Evolutionary conservation across 2,888 invertebrate genomes (phyloP).

Genomic region (Helicoverpa assulta): DNA sequence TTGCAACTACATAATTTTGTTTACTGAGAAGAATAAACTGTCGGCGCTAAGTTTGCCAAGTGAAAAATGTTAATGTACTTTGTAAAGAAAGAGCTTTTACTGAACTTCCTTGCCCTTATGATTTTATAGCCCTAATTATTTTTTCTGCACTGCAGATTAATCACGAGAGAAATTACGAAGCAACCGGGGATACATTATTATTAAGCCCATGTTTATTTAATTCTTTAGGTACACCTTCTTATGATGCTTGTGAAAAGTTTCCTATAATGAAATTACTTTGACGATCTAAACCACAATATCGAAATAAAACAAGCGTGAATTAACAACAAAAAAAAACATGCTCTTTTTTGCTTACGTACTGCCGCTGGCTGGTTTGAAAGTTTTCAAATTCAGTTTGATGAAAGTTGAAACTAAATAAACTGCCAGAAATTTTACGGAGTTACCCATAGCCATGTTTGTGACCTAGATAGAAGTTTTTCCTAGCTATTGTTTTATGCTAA

Average conservation of each 20-base stretch:
- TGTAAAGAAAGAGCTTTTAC: not conserved
- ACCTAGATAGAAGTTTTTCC: not conserved
- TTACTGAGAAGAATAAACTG: conserved; percentile 24
- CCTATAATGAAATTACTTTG: not conserved
- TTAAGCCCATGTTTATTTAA: no score
- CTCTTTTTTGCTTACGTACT: not conserved
- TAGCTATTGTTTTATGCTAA: not conserved
- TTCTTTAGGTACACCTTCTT: no score
- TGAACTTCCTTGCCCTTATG: not conserved
- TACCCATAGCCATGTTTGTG: not conserved
- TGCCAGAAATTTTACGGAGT: not conserved
- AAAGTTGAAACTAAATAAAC: conserved; percentile 15
- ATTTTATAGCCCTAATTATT: not conserved
- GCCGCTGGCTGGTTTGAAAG: conserved; percentile 7
- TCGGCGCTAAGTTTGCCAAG: conserved; percentile 10
- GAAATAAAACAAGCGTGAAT: not conserved
- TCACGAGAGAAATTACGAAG: no score
- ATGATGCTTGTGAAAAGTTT: no score
- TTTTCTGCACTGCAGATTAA: not conserved
- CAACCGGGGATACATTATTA: not conserved
- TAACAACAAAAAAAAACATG: not conserved
- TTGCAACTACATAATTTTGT: conserved; percentile 48
- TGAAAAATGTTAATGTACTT: conserved; percentile 17
- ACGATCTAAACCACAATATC: not conserved
- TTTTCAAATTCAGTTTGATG: conserved; percentile 13